Conservation (phyloP, 2,113 vertebrate genomes). For the Kobus ellipsiprymnus region DNA sequence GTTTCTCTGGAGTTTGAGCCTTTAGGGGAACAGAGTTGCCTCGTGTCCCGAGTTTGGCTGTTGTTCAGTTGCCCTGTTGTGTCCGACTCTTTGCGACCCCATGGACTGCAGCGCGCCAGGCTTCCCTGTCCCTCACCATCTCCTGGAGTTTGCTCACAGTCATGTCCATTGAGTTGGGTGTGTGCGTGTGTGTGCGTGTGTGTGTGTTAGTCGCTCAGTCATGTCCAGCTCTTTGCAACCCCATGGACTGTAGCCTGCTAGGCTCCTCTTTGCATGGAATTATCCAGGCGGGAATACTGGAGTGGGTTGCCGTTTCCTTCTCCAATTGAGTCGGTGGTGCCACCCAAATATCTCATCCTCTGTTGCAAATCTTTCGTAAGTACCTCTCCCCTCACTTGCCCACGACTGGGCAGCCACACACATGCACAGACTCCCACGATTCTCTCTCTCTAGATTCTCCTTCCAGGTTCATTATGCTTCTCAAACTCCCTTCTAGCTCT, state of each 20-base stretch:
- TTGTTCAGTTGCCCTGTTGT: accelerated
- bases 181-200: too few relatives aligned
- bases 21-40: neutral
- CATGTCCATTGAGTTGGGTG: neutral
- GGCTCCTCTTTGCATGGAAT: neutral
- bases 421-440: accelerated
- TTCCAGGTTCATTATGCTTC: accelerated
- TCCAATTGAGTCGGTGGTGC: neutral
- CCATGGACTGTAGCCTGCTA: neutral
- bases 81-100: neutral
- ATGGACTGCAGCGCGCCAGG: neutral
- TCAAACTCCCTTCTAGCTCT: accelerated
- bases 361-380: neutral
- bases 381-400: accelerated
- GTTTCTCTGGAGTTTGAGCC: accelerated
- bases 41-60: neutral
- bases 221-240: neutral
- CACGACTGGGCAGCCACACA: accelerated
- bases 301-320: neutral
- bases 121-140: neutral
- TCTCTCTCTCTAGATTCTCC: neutral
- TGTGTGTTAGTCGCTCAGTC: neutral
- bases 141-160: neutral
- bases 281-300: neutral
- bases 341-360: neutral